Base-by-base conservation (phyloP, 2,797 vertebrate genomes). In the Mycteria americana region DNA sequence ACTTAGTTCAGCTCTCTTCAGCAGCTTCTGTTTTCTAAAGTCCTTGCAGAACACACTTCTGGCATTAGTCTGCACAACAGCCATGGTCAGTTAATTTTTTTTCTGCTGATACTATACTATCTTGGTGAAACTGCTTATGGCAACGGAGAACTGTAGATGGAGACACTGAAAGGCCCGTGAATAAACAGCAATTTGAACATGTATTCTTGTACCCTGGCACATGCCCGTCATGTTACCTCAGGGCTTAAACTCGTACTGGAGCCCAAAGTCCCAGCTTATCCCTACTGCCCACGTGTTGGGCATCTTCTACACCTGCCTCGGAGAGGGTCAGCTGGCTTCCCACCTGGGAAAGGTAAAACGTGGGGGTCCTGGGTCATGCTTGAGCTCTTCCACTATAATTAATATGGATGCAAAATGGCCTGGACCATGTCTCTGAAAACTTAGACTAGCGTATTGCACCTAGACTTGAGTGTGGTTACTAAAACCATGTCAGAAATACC, bases 1-100 rank as follows among this genome's bases (percentile, higher is more conserved):
- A 88, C 69, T 89, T 95, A 77, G 45, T 87, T 83, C 68, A 84
- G 17, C 13, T 64, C 45, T 95, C 91, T 89, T 83, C 50, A 85
- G 63, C 1, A 3, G 54, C 33, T 89, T 74, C 75, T 57, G 60
- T 68, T 95, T 92, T 89, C 72, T 82, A 7, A 83, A 76, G 78
- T 77, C 74, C 65, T 74, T 37, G 46, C 54, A 92, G 53, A 89
- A 77, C 41, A 48, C 4, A 37, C 60, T 92, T 76, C 72, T 94
- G 77, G 43, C 48, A 53, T 59, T 54, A 89, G 8, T 73, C 27
- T 79, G 35, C 48, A 77, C 75, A 88, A 77, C 39, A 89, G 17
- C 28, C n/a, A 21, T 6, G 24, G 64, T 17, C 64, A 64, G n/a
- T 41, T 60, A 31, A n/a, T 48, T 65, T 78, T n/a, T 78, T 81